Conservation (phyloP, 2,888 invertebrate species). For the Odiellus spinosus region DNA sequence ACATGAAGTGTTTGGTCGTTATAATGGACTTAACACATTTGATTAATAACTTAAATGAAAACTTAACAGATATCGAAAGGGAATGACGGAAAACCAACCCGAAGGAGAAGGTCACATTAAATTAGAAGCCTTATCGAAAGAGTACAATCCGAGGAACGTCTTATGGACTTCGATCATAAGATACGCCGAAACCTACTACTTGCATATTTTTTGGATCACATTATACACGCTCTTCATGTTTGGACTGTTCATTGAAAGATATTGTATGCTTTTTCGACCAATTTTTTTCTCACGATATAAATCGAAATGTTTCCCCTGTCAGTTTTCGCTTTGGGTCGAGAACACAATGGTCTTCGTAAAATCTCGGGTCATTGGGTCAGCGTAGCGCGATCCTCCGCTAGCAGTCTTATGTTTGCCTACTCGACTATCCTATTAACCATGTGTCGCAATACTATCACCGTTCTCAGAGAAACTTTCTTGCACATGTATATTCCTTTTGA, state of each 20-base stretch:
- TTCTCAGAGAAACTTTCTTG: slow-evolving; percentile 39
- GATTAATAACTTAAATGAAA: not conserved
- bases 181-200: slow-evolving; percentile 37
- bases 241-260: slow-evolving; percentile 40
- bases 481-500: slow-evolving; percentile 45
- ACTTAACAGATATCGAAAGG: not conserved
- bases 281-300: not conserved
- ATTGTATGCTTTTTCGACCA: too few species aligned
- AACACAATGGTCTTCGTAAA: slow-evolving; percentile 41
- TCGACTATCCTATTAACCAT: slow-evolving; percentile 42
- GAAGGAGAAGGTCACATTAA: too few species aligned
- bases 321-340: slow-evolving; percentile 42
- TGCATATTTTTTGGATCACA: slow-evolving; percentile 41
- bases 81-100: too few species aligned
- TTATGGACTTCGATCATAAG: slow-evolving; percentile 19
- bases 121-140: too few species aligned
- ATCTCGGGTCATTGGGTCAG: slow-evolving; percentile 44
- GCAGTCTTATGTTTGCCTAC: slow-evolving; percentile 45
- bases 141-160: too few species aligned
- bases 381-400: slow-evolving; percentile 43
- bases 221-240: slow-evolving; percentile 39
- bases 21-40: not conserved
- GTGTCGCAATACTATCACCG: slow-evolving; percentile 43
- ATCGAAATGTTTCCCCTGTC: slow-evolving; percentile 11
- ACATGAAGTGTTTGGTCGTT: not conserved